Evolutionary conservation across 2,888 invertebrate species (phyloP), one percentile per base, ranked within the genome.

Genomic region (Poecilus cupreus): DNA sequence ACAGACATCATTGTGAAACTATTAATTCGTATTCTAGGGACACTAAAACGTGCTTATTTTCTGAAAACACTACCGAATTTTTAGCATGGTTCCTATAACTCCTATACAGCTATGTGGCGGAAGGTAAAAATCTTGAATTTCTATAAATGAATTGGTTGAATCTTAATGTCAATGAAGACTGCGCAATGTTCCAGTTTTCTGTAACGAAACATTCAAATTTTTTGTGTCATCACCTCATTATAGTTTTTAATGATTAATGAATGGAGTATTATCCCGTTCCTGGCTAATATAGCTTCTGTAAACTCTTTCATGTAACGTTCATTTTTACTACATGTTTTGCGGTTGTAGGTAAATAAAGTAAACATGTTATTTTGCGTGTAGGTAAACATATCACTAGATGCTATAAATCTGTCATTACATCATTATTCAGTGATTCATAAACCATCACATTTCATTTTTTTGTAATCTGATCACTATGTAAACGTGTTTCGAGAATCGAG

Each of bases 91-190:
- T n/a, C n/a, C n/a, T n/a, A n/a, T n/a, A n/a, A n/a, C n/a, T n/a
- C n/a, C n/a, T n/a, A n/a, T n/a, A n/a, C n/a, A n/a, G n/a, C n/a
- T n/a, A n/a, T n/a, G n/a, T n/a, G n/a, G n/a, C n/a, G n/a, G n/a
- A n/a, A n/a, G n/a, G n/a, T n/a, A n/a, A n/a, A n/a, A n/a, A n/a
- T 75, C 49, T 72, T 46, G 22, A 43, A 18, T 72, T 39, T 72
- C 46, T 11, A 43, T 46, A 46, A 43, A 72, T 46, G 11, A 20
- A 72, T 72, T 46, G 13, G 26, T 24, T 64, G 64, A 64, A 24
- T 26, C 20, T 57, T 57, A 5, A n/a, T 10, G 57, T 16, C 57
- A 46, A 46, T 46, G 18, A 57, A 18, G 2, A 13, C 57, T 1
- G 32, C 8, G 8, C 32, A 8, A 5, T 3, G 32, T 32, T 32